Conservation (phyloP, 2,888 invertebrate genomes). For the Carterocephalus palaemon region DNA sequence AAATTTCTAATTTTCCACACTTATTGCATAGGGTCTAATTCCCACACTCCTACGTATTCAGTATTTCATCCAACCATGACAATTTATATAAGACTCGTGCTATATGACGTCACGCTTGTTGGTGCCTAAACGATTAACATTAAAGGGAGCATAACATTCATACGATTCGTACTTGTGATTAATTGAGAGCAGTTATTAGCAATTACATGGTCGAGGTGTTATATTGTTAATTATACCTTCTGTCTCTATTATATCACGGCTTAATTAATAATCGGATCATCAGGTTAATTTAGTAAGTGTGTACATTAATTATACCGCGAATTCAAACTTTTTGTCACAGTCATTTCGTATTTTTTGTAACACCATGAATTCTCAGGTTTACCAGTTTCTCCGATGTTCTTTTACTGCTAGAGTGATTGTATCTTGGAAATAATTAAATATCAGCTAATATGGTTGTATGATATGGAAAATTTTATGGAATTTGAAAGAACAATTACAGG, state of each 20-base stretch:
- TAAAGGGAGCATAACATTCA: slow-evolving; percentile 41
- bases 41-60: slow-evolving; percentile 42
- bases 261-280: too few relatives aligned
- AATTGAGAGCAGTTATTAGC: slow-evolving; percentile 33
- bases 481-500: slow-evolving; percentile 39
- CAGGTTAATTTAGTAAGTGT: too few relatives aligned
- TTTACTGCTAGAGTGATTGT: too few relatives aligned
- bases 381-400: too few relatives aligned
- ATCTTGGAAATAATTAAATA: too few relatives aligned
- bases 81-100: slow-evolving; percentile 46
- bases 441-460: too few relatives aligned
- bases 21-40: slow-evolving; percentile 17
- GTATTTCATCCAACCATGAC: slow-evolving; percentile 48
- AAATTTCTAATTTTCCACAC: not conserved
- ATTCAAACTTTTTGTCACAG: too few relatives aligned
- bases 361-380: too few relatives aligned
- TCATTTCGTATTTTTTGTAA: too few relatives aligned
- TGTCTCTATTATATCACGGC: slow-evolving; percentile 27
- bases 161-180: slow-evolving; percentile 32
- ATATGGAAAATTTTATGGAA: slow-evolving; percentile 29
- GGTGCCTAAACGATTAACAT: slow-evolving; percentile 51
- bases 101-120: slow-evolving; percentile 59
- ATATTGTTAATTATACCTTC: slow-evolving; percentile 3
- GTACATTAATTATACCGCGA: too few relatives aligned
- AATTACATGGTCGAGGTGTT: slow-evolving; percentile 38